These are phyloP conservation scores for Procapra przewalskii DNA, from an alignment of 2,113 vertebrate species.

Conservation along the genomic window DNA sequence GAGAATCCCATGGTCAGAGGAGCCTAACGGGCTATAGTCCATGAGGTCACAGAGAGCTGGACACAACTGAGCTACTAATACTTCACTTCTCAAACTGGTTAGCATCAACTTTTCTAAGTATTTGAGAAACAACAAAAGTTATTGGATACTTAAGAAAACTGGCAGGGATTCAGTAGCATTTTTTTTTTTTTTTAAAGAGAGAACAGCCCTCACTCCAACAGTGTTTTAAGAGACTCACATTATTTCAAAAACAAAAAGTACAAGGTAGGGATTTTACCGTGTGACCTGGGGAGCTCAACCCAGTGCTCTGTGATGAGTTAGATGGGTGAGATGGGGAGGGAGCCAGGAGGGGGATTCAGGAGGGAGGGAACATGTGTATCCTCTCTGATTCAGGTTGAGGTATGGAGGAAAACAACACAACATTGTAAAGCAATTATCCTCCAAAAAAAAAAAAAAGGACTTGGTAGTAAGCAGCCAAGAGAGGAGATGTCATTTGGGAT, in stretches of 20 bases:
- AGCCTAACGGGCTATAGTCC: not conserved
- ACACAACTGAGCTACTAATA: not conserved
- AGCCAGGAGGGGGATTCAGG: not conserved
- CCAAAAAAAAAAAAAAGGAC: not conserved
- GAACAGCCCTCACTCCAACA: not conserved
- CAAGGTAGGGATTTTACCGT: not conserved
- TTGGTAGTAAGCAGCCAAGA: not conserved
- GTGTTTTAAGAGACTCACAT: not conserved
- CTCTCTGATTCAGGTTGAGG: not conserved
- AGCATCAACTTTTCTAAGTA: not conserved
- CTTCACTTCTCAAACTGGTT: not conserved
- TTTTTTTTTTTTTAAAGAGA: too few species aligned
- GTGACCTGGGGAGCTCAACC: not conserved
- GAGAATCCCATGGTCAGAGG: not conserved
- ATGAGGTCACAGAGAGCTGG: not conserved
- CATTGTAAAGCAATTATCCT: not conserved
- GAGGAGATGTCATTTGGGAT: rapidly evolving
- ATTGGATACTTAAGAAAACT: not conserved
- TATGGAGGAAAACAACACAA: not conserved
- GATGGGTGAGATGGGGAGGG: not conserved
- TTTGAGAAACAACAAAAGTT: not conserved
- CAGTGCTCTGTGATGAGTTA: not conserved
- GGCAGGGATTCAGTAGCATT: not conserved
- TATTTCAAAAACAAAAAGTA: not conserved
- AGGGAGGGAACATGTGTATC: not conserved